Base-by-base conservation (phyloP, 2,888 invertebrate genomes). In the Thyatira batis region DNA sequence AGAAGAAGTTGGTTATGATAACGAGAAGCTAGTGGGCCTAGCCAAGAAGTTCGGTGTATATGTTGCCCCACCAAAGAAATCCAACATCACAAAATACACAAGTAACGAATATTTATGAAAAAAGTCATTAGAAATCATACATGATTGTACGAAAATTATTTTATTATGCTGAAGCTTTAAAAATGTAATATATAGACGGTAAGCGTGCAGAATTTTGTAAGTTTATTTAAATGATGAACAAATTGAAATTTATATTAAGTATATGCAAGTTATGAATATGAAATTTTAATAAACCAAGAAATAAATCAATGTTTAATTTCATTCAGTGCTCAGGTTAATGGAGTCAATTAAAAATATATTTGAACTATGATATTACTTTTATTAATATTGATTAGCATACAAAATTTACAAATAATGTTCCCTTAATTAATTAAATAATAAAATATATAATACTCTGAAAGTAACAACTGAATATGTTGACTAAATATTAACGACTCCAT, bases 41-140 rank as follows among this genome's bases (percentile, higher is more conserved):
- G 93, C 91, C 45, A 89, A 92, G 70, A 93, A 94, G 74, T 93
- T 92, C 79, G 92, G 93, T 58, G 85, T 89, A 0, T 92, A 88
- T 52, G 81, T 93, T 20, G 78, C 89, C 51, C 92, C 93, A 51
- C 92, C 93, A 69, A 93, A 93, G 63, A 93, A 93, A 79, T 93
- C 93, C 55, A 93, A 92, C 83, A 90, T 95, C 85, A 93, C 94
- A 65, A 95, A 95, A 87, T 95, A 95, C 80, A 94, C 94, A 27
- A 94, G 94, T 65, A 94, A 92, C 50, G 94, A 94, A 84, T 94
- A 94, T 83, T 92, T 93, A 86, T 93, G 92, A 92, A 81, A 86
- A 72, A 79, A 88, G 80, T 80, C 75, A 78, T 62, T 71, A 71
- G 65, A 60, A 66, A 62, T 58, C 67, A 65, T 63, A 70, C 75